phyloP scores from a whole-genome alignment of 2,113 vertebrate species.

The Charina bottae region DNA sequence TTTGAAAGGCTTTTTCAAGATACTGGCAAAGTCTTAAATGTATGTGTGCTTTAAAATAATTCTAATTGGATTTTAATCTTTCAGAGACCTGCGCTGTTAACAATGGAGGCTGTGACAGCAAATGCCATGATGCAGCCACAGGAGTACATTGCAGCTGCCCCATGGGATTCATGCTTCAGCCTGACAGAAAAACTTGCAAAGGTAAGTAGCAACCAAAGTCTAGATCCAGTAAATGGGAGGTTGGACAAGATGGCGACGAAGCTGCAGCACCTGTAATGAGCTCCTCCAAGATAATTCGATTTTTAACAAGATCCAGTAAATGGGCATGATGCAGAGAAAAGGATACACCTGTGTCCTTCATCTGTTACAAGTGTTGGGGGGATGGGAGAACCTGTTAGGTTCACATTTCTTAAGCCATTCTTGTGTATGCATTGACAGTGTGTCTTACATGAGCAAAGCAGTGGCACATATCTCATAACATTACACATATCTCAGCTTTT shows the following conservation, averaged over 20 bases:
- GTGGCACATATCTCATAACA: no score
- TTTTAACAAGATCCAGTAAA: background rate
- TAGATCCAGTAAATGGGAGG: background rate
- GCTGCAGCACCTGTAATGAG: no score
- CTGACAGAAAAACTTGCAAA: conserved; percentile 97
- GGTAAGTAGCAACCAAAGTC: conserved; percentile 71
- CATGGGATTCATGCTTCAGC: conserved; percentile 95
- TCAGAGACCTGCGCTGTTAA: conserved; percentile 97
- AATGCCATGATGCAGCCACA: conserved; percentile 91
- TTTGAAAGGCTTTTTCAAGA: background rate
- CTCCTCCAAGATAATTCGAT: no score
- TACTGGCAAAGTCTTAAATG: background rate
- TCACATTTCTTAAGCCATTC: background rate
- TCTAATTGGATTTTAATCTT: background rate
- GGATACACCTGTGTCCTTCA: background rate
- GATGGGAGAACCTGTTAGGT: background rate
- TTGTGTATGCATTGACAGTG: no score
- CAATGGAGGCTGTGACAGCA: conserved; percentile 97
- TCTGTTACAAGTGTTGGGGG: background rate
- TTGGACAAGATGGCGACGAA: no score
- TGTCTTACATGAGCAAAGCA: no score
- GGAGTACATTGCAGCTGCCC: conserved; percentile 98
- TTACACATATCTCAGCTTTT: no score
- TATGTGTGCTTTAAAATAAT: background rate
- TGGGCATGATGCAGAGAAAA: background rate